phyloP scores from a whole-genome alignment of 1,140 invertebrate genomes.

The Apolygus lucorum region DNA sequence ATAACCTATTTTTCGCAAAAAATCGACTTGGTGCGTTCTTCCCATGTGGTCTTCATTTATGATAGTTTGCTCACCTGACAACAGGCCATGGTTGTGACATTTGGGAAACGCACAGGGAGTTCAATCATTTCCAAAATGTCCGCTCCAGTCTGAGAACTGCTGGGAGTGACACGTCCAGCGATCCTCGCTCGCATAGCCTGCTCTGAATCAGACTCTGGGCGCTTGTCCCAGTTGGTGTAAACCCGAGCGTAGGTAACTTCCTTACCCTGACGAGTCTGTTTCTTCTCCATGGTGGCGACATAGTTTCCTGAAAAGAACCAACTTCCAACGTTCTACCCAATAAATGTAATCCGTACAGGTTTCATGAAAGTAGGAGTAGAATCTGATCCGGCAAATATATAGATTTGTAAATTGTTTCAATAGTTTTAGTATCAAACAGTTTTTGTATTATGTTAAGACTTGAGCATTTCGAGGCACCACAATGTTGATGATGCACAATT shows the following conservation, averaged over 20 bases:
- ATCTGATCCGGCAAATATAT: too few species aligned
- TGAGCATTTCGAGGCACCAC: too few species aligned
- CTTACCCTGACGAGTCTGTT: constrained; percentile 45
- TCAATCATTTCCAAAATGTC: constrained; percentile 56
- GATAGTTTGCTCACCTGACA: constrained; percentile 51
- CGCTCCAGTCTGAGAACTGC: constrained; percentile 34
- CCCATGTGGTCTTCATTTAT: too few species aligned
- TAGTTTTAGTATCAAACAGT: too few species aligned
- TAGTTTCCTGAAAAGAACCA: constrained; percentile 44
- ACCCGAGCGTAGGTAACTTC: constrained; percentile 50
- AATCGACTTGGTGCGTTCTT: too few species aligned
- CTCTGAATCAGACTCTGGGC: constrained; percentile 39
- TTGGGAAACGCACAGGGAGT: constrained; percentile 46
- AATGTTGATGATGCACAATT: too few species aligned
- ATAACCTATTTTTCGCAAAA: too few species aligned
- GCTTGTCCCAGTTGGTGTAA: constrained; percentile 53
- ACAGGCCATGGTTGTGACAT: constrained; percentile 48
- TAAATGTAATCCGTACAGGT: too few species aligned
- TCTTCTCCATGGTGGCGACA: constrained; percentile 52
- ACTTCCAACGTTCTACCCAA: too few species aligned
- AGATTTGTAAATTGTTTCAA: too few species aligned
- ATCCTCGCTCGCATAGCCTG: constrained; percentile 59
- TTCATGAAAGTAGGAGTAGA: too few species aligned
- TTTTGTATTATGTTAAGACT: too few species aligned
- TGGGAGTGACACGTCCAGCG: constrained; percentile 56